These are phyloP conservation scores for Gerris lacustris DNA, from an alignment of 2,888 invertebrate species.

Conservation along the genomic window DNA sequence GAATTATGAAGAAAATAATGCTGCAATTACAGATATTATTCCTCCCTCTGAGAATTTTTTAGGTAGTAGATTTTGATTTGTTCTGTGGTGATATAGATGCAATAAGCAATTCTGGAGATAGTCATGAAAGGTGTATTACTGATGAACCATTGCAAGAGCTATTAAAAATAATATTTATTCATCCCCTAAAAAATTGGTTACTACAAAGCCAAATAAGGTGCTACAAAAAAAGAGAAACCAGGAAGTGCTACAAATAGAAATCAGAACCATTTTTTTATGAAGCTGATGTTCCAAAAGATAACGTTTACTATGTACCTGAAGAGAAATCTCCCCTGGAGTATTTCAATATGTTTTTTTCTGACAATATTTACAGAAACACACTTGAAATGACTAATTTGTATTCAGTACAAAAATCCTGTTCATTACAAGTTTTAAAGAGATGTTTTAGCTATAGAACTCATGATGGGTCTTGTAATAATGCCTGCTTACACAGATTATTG, in stretches of 20 bases:
- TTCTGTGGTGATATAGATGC: neutral
- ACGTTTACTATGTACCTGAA: neutral
- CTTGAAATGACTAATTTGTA: conserved; percentile 3
- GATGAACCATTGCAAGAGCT: neutral
- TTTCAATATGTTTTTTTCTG: neutral
- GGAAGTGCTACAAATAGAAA: neutral
- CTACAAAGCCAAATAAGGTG: too few relatives aligned
- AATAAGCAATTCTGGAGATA: neutral
- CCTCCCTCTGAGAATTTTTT: neutral
- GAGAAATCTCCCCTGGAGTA: neutral
- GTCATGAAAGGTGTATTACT: neutral
- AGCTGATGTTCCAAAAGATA: neutral
- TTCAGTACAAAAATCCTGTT: neutral
- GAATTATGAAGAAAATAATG: neutral
- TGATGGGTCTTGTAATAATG: conserved; percentile 12
- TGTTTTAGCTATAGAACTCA: neutral
- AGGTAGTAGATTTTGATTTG: neutral
- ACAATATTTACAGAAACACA: neutral
- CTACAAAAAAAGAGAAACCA: neutral
- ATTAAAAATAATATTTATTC: neutral
- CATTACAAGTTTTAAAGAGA: neutral
- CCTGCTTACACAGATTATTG: conserved; percentile 13
- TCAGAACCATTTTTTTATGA: neutral
- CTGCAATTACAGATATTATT: neutral
- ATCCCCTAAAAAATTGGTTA: too few relatives aligned